phyloP scores from a whole-genome alignment of 2,797 vertebrate species.

The Phalanger gymnotis region DNA sequence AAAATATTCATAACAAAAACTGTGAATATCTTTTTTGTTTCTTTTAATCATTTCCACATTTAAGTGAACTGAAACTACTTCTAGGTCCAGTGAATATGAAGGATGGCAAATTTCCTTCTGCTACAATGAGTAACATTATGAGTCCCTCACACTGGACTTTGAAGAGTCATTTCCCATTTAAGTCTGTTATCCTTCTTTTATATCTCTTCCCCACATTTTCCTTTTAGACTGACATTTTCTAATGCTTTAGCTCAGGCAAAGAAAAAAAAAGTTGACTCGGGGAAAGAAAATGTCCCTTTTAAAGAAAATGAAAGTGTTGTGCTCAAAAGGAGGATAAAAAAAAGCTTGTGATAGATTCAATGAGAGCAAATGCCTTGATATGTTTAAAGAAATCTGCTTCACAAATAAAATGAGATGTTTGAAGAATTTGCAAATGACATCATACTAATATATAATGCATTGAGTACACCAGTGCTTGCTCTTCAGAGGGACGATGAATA shows the following conservation, averaged over 20 bases:
- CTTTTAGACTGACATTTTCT: conserved; percentile 58
- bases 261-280: conserved; percentile 65
- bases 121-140: conserved; percentile 1
- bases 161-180: conserved; percentile 48
- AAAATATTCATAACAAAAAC: conserved; percentile 22
- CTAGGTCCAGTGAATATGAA: conserved; percentile 20
- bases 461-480: conserved; percentile 15
- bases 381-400: conserved; percentile 68
- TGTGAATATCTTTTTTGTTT: background rate
- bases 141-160: conserved; percentile 2
- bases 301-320: conserved; percentile 59
- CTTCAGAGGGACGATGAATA: conserved; percentile 58
- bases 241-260: conserved; percentile 43
- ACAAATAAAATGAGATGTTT: conserved; percentile 63
- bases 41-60: conserved; percentile 15
- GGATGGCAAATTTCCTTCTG: background rate
- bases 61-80: background rate
- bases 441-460: conserved; percentile 55
- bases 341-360: conserved; percentile 49
- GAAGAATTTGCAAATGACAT: conserved; percentile 71
- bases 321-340: conserved; percentile 59
- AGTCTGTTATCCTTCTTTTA: conserved; percentile 45
- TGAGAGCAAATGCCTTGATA: conserved; percentile 62
- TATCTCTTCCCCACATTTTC: conserved; percentile 28
- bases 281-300: conserved; percentile 59